Conservation (phyloP, 2,888 invertebrate genomes). For the Halocaridina rubra region DNA sequence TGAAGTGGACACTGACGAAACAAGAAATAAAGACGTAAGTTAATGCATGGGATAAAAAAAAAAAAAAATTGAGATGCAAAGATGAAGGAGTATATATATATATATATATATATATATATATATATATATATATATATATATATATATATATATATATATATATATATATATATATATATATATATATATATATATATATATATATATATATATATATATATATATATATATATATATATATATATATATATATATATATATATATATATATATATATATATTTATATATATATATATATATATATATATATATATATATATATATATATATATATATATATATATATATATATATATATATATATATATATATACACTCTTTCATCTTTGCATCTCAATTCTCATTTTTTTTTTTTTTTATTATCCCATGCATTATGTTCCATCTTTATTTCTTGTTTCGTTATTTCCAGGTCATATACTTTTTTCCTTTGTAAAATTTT, state of each 20-base stretch:
- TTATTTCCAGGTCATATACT: too few species aligned
- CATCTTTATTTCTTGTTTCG: too few species aligned
- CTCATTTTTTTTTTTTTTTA: too few species aligned
- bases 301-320: background rate
- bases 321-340: background rate
- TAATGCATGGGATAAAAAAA: too few species aligned
- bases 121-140: background rate
- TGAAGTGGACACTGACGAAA: too few species aligned
- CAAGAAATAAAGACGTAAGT: too few species aligned
- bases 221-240: background rate
- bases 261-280: background rate
- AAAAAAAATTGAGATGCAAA: too few species aligned
- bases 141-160: background rate
- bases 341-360: background rate
- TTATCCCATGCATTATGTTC: too few species aligned
- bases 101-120: background rate
- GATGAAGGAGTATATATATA: too few species aligned
- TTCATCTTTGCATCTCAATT: background rate
- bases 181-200: background rate
- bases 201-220: background rate
- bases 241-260: background rate
- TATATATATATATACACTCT: background rate
- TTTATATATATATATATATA: background rate
- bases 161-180: background rate
- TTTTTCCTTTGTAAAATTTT: too few species aligned